Percentiles rank a stretch among this genome's conserved stretches.
Evolutionary conservation across 2,888 invertebrate species (phyloP).

Genomic region (Arctia plantaginis): DNA sequence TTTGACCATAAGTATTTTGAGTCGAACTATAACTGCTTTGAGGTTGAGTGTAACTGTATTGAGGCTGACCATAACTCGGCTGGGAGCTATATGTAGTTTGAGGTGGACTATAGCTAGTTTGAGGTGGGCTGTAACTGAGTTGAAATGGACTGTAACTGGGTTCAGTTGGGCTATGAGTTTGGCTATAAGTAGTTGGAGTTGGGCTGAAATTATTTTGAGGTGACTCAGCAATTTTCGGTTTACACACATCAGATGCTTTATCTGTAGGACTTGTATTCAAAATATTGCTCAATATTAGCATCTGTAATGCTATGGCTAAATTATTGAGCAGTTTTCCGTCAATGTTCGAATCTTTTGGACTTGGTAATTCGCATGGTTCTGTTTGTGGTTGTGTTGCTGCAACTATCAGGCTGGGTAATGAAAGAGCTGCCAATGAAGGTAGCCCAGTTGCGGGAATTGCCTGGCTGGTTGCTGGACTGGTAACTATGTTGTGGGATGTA

Average conservation of each 20-base stretch:
- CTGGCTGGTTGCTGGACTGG: conserved; percentile 9
- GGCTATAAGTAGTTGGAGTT: background rate
- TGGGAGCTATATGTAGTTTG: background rate
- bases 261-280: conserved; percentile 60
- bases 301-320: conserved; percentile 74
- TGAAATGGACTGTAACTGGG: conserved; percentile 11
- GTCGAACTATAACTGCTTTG: background rate
- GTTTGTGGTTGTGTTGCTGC: background rate
- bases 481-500: conserved; percentile 10
- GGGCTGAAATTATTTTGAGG: background rate
- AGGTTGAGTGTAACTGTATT: background rate
- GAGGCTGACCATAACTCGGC: background rate
- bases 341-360: conserved; percentile 27
- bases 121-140: background rate
- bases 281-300: conserved; percentile 74
- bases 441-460: conserved; percentile 22
- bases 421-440: conserved; percentile 26
- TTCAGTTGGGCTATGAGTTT: background rate
- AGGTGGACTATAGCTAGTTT: background rate
- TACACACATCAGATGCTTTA: conserved; percentile 10
- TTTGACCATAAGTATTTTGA: conserved; percentile 1
- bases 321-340: conserved; percentile 74
- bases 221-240: background rate
- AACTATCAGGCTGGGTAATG: conserved; percentile 27
- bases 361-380: background rate